These are phyloP conservation scores for Spodoptera picta DNA, from an alignment of 2,888 invertebrate genomes.

Conservation along the genomic window DNA sequence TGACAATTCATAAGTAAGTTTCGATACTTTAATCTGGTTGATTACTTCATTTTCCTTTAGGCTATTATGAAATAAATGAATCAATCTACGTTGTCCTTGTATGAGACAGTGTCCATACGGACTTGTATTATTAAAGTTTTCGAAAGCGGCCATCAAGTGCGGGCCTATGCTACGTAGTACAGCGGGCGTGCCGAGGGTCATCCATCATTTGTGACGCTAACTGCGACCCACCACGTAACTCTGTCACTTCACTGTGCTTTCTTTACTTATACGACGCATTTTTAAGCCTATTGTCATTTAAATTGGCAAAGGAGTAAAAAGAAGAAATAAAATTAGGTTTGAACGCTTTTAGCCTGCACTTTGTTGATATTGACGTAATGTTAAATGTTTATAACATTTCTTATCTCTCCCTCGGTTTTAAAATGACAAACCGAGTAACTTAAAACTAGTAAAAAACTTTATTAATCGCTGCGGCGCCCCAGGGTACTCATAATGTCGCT, in stretches of 20 bases:
- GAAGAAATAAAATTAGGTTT: slow-evolving; percentile 15
- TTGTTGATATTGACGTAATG: no score
- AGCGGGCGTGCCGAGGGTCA: slow-evolving; percentile 52
- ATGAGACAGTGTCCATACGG: slow-evolving; percentile 16
- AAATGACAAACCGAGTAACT: slow-evolving; percentile 31
- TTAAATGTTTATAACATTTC: slow-evolving; percentile 6
- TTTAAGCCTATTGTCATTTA: slow-evolving; percentile 36
- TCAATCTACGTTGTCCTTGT: slow-evolving; percentile 1
- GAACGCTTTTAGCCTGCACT: neutral
- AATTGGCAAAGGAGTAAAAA: slow-evolving; percentile 21
- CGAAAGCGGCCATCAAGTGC: slow-evolving; percentile 53
- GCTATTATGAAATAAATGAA: neutral
- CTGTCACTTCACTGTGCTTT: slow-evolving; percentile 58
- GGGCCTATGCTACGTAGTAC: slow-evolving; percentile 47
- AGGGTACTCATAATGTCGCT: slow-evolving; percentile 40
- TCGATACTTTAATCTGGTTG: no score
- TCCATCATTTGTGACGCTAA: slow-evolving; percentile 68
- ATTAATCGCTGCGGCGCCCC: slow-evolving; percentile 39
- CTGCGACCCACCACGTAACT: slow-evolving; percentile 62
- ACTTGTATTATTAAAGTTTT: slow-evolving; percentile 50
- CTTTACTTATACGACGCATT: slow-evolving; percentile 48
- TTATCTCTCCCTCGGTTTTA: slow-evolving; percentile 28
- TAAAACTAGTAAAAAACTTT: slow-evolving; percentile 29
- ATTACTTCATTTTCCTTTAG: no score
- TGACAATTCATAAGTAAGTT: no score